Percentiles rank a stretch among this genome's conserved stretches.
phyloP scores from a whole-genome alignment of 2,888 invertebrate genomes.

The Scaptomyza cyrtandrae region DNA sequence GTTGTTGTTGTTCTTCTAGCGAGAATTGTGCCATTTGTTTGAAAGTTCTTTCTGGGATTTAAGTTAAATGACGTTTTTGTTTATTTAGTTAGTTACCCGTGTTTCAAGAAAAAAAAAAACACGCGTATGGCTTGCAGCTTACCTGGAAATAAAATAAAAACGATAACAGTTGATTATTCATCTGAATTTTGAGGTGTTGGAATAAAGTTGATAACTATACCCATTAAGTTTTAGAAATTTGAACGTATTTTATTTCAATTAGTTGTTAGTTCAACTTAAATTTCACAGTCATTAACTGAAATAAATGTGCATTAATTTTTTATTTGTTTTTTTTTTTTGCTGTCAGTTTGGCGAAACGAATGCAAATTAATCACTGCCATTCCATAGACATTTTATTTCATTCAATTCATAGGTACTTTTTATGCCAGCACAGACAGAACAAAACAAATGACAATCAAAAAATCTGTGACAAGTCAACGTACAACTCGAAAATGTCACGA shows the following conservation, averaged over 20 bases:
- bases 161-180: conserved; percentile 27
- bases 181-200: not conserved
- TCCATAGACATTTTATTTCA: conserved; percentile 28
- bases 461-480: conserved; percentile 60
- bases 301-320: conserved; percentile 33
- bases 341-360: conserved; percentile 59
- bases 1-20: conserved; percentile 20
- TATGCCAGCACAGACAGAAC: conserved; percentile 31
- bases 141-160: conserved; percentile 53
- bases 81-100: conserved; percentile 17
- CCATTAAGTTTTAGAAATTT: not conserved
- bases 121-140: conserved; percentile 11
- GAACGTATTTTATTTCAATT: conserved; percentile 43
- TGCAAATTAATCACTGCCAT: conserved; percentile 63
- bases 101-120: not conserved
- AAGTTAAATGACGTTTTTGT: conserved; percentile 24
- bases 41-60: conserved; percentile 18
- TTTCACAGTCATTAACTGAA: conserved; percentile 20
- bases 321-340: conserved; percentile 21
- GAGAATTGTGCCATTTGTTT: conserved; percentile 56
- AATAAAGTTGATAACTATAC: too few species aligned
- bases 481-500: conserved; percentile 58
- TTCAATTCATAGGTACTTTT: conserved; percentile 13
- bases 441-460: conserved; percentile 61
- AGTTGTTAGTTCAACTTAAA: conserved; percentile 4